These are phyloP conservation scores for Apocheima hispidaria DNA, from an alignment of 2,888 invertebrate genomes.

Conservation along the genomic window DNA sequence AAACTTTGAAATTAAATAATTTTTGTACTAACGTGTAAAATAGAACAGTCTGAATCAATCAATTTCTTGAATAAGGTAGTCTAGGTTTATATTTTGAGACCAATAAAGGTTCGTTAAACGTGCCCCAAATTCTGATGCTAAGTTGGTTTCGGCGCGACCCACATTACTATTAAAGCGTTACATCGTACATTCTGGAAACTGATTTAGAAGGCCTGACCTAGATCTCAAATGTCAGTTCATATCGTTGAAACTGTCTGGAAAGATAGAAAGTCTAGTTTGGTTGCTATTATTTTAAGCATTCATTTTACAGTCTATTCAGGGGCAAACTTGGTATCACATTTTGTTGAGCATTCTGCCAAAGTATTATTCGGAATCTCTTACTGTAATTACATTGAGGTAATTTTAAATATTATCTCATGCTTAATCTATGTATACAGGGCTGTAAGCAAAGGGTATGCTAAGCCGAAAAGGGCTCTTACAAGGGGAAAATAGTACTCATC, in stretches of 20 bases:
- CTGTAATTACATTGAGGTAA: no score
- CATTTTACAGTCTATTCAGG: background rate
- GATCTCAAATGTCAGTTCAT: slow-evolving; percentile 22
- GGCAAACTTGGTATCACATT: background rate
- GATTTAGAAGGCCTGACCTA: slow-evolving; percentile 25
- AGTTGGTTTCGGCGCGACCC: slow-evolving; percentile 10
- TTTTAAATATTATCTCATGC: no score
- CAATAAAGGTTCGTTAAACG: background rate
- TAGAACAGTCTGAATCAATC: no score
- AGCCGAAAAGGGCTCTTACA: no score
- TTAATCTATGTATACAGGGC: no score
- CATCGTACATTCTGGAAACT: slow-evolving; percentile 8
- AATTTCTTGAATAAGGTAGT: background rate
- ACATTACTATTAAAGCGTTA: slow-evolving; percentile 17
- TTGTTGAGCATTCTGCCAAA: background rate
- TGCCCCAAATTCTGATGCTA: background rate
- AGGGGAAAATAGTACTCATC: no score
- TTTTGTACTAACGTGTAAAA: no score
- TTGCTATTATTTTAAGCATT: slow-evolving; percentile 4
- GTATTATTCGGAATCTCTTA: background rate
- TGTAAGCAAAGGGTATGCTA: no score
- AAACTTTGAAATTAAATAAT: no score
- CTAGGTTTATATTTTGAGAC: background rate
- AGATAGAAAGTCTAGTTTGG: slow-evolving; percentile 4
- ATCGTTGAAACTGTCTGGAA: slow-evolving; percentile 5